Conservation (phyloP, 2,797 vertebrate species). For the Coranthus polyacanthus region DNA sequence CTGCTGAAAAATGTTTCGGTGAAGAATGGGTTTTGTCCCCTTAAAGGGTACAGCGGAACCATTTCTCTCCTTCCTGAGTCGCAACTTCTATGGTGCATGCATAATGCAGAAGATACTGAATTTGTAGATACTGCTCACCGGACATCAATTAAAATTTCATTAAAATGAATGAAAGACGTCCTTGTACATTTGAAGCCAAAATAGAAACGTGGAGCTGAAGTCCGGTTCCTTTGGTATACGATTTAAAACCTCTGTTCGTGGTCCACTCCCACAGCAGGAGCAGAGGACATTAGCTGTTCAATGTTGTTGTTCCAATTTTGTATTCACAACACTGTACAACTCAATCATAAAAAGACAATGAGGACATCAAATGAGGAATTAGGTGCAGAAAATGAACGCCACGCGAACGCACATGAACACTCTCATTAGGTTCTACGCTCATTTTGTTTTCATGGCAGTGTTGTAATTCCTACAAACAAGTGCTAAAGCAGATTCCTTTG, state of each 20-base stretch:
- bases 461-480: too few relatives aligned
- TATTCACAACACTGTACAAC: not conserved
- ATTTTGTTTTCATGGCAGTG: too few relatives aligned
- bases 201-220: constrained; percentile 9
- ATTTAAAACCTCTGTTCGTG: not conserved
- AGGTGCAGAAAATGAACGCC: not conserved
- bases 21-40: not conserved
- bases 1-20: too few relatives aligned
- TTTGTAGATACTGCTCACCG: constrained; percentile 15
- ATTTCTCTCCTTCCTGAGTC: not conserved
- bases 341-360: not conserved
- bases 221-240: constrained; percentile 1
- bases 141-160: constrained; percentile 12
- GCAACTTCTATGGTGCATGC: constrained; percentile 1
- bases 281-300: not conserved
- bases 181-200: constrained; percentile 20
- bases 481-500: constrained; percentile 16
- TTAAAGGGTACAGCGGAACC: not conserved
- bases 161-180: constrained; percentile 27
- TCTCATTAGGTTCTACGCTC: too few relatives aligned
- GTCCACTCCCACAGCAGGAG: not conserved
- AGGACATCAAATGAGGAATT: constrained; percentile 4
- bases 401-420: not conserved
- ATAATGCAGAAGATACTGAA: constrained; percentile 25
- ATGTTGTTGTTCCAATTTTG: not conserved